Percentiles rank a stretch among this genome's conserved stretches.
Evolutionary conservation across 2,888 invertebrate genomes (phyloP).

Genomic region (Dicyrtomina minuta): DNA sequence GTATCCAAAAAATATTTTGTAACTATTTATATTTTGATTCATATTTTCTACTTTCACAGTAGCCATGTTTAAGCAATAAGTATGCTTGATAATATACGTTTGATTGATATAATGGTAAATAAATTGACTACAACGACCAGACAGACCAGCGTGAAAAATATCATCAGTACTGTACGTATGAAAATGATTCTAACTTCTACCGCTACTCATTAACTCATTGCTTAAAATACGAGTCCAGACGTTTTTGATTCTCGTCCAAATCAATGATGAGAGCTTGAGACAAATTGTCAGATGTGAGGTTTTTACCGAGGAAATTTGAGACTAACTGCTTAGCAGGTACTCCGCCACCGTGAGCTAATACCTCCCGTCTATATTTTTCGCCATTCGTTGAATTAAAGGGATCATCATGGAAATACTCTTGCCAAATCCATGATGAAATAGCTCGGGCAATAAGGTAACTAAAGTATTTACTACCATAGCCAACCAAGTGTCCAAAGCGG

Average conservation of each 20-base stretch:
- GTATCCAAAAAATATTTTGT: not conserved
- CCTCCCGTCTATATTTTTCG: constrained; percentile 71
- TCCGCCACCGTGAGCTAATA: constrained; percentile 85
- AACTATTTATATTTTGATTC: not conserved
- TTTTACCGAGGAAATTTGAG: constrained; percentile 73
- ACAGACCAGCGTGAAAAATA: not conserved
- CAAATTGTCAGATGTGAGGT: constrained; percentile 74
- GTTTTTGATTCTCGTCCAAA: constrained; percentile 53
- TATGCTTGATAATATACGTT: too few relatives aligned
- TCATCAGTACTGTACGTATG: not conserved
- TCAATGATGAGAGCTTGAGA: constrained; percentile 71
- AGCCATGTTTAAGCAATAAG: too few relatives aligned
- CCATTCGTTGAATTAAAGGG: constrained; percentile 78
- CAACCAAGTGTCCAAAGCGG: constrained; percentile 92
- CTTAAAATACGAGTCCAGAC: constrained; percentile 37
- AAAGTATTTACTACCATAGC: constrained; percentile 98
- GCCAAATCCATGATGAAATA: constrained; percentile 91
- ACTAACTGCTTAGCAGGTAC: constrained; percentile 77
- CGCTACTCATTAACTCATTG: not conserved
- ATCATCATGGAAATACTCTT: constrained; percentile 74
- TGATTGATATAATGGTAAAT: too few relatives aligned
- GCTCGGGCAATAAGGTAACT: constrained; percentile 94
- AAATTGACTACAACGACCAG: too few relatives aligned
- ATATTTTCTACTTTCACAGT: too few relatives aligned
- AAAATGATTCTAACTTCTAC: not conserved